Conservation (phyloP, 2,113 vertebrate species). For the Vulpes ferrilata region DNA sequence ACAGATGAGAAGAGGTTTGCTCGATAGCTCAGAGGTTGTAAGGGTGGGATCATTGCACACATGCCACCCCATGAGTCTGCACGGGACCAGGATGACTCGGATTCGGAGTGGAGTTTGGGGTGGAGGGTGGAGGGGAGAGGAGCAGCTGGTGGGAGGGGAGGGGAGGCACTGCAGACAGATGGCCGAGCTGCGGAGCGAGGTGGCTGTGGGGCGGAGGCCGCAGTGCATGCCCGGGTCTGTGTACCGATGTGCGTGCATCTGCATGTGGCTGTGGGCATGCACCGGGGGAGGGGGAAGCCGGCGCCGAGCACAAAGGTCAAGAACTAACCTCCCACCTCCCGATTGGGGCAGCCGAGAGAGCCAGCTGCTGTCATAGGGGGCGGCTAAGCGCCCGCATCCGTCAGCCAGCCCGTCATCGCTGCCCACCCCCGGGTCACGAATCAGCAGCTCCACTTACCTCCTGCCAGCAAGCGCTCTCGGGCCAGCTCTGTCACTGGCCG, state of each 20-base stretch:
- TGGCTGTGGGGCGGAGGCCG: neutral
- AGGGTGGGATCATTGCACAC: neutral
- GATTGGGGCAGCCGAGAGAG: constrained; percentile 12
- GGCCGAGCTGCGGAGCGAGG: neutral
- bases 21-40: neutral
- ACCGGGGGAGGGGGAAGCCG: neutral
- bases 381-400: neutral
- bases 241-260: neutral
- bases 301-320: neutral
- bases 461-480: constrained; percentile 65
- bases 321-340: constrained; percentile 57
- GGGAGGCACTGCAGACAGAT: neutral
- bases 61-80: neutral
- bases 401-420: constrained; percentile 64
- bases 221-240: neutral
- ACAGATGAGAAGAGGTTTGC: neutral
- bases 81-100: rapidly evolving
- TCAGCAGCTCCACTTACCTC: constrained; percentile 74
- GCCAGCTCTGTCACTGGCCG: constrained; percentile 63
- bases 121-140: neutral
- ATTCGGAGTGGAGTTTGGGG: neutral
- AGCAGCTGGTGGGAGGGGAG: neutral
- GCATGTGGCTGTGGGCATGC: neutral
- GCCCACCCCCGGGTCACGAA: constrained; percentile 73
- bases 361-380: constrained; percentile 32